Percentiles rank a stretch among this genome's conserved stretches.
phyloP scores from a whole-genome alignment of 2,113 vertebrate genomes.

The Hydropotes inermis region DNA sequence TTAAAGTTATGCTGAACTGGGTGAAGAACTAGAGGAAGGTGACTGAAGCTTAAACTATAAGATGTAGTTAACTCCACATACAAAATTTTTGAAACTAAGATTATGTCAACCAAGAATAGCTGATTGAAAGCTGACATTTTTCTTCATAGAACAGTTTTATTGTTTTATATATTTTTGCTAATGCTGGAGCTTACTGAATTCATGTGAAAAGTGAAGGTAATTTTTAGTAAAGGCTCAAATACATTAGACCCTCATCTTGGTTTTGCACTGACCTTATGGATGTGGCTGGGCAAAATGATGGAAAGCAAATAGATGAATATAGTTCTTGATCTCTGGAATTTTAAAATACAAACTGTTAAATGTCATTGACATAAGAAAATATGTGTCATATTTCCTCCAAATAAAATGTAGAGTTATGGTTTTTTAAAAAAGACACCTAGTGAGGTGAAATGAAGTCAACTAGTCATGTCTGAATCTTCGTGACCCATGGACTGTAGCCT shows the following conservation, averaged over 20 bases:
- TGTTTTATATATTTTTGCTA: neutral
- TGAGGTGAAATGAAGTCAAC: neutral
- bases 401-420: neutral
- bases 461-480: neutral
- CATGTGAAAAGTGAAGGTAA: neutral
- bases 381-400: neutral
- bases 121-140: neutral
- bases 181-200: neutral
- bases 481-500: rapidly evolving
- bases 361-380: neutral
- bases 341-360: neutral
- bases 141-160: neutral
- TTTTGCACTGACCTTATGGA: neutral
- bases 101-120: neutral
- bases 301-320: neutral
- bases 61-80: neutral
- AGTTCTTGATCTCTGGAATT: neutral
- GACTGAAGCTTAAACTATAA: neutral
- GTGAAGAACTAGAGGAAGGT: neutral
- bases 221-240: neutral
- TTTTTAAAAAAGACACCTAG: neutral
- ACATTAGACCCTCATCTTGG: neutral
- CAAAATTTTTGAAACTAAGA: neutral
- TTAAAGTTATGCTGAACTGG: neutral
- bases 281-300: neutral